Base-by-base conservation (phyloP, 2,888 invertebrate species). In the Diachrysia chrysitis region DNA sequence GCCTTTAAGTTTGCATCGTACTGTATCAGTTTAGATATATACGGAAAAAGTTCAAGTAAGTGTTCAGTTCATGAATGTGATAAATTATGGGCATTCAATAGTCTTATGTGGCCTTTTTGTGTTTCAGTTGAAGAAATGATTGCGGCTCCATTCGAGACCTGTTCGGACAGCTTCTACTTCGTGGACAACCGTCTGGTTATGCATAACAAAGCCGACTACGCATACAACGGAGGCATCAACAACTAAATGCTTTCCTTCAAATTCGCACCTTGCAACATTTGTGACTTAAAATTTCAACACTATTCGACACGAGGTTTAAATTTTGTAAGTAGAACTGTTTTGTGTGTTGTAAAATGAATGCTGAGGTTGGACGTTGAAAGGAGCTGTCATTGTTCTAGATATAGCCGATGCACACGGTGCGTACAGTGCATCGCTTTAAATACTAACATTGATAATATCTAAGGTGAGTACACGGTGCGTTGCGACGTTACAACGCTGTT, bases 201-300 rank as follows among this genome's bases (percentile, higher is more conserved):
- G 99, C 99, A 99, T 96, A 99, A 99, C 95, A 99, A 99, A 96
- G 99, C 99, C 48, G 99, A 99, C 92, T 99, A 99, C 93, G 98
- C 99, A 59, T 99, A 99, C 94, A 98, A 99, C 86, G 98, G 98
- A 69, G 98, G 98, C 79, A 93, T 96, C 69, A 93, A 92, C 77
- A 92, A 92, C 73, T 94, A 87, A 88, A 37, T 48, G 57, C 23
- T 21, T 73, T 69, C 35, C 56, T 25, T 62, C 9, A 65, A 71
- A 80, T 82, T 79, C 76, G 87, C 87, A 87, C 88, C 68, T 65
- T 78, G 69, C 75, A 82, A 66, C 54, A 54, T 78, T 82, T 76
- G 73, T 71, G 69, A 65, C 67, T 73, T 68, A 12, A 37, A 66
- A 70, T 71, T 73, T 69, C 54, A 66, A 72, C 81, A 82, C 81